These are phyloP conservation scores for Sebastiscus albofasciatus DNA, from an alignment of 2,797 vertebrate genomes.

Conservation along the genomic window DNA sequence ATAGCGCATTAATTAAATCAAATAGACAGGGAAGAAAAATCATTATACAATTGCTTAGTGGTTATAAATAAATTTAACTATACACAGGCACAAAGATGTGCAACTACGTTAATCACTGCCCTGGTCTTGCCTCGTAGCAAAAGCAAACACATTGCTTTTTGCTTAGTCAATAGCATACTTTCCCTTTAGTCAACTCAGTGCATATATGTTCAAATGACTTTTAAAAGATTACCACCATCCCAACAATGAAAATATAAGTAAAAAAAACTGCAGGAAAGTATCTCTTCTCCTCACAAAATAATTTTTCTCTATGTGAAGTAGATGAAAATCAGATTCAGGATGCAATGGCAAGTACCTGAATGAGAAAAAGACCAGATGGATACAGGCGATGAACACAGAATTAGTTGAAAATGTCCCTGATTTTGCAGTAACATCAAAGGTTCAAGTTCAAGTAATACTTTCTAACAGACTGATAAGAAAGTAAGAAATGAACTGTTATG, in stretches of 20 bases:
- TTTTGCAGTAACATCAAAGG: conserved; percentile 88
- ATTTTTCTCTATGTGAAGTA: conserved; percentile 80
- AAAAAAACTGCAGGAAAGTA: conserved; percentile 73
- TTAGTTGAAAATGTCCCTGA: conserved; percentile 97
- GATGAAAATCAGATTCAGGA: conserved; percentile 86
- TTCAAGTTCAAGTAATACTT: conserved; percentile 93
- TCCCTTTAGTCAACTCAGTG: conserved; percentile 97
- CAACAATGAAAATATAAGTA: conserved; percentile 82
- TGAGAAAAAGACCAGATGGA: conserved; percentile 81
- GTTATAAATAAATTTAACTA: conserved; percentile 84
- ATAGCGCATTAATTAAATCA: conserved; percentile 75
- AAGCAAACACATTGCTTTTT: conserved; percentile 69
- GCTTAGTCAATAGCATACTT: conserved; percentile 79
- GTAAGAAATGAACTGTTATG: conserved; percentile 78
- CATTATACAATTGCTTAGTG: conserved; percentile 82
- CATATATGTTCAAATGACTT: conserved; percentile 87
- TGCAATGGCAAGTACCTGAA: conserved; percentile 86
- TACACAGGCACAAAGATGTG: conserved; percentile 75
- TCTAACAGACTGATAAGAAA: conserved; percentile 89
- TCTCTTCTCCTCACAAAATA: conserved; percentile 82
- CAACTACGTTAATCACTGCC: conserved; percentile 72
- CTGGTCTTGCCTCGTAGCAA: conserved; percentile 65
- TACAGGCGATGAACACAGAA: conserved; percentile 85
- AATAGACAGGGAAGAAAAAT: conserved; percentile 63
- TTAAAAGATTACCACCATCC: conserved; percentile 79